Conservation (phyloP, 2,797 vertebrate species). For the Onychomys leucogaster region DNA sequence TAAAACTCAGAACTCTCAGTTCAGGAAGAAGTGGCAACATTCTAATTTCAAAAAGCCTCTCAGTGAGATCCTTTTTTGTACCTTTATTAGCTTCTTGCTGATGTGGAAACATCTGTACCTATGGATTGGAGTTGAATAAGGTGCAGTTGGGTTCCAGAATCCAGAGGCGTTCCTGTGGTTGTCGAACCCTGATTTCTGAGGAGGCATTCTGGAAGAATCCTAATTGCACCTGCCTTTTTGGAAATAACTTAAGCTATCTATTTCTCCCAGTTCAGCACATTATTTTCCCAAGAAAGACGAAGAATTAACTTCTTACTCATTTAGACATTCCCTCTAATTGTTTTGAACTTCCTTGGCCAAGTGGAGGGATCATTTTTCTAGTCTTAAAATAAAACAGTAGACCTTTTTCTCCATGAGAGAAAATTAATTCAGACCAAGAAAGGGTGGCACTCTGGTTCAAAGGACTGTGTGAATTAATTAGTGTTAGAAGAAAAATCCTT, state of each 20-base stretch:
- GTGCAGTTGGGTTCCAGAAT: not conserved
- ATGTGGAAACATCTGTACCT: not conserved
- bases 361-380: slow-evolving; percentile 63
- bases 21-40: not conserved
- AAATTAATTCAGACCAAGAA: slow-evolving; percentile 79
- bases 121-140: not conserved
- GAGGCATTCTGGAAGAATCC: not conserved
- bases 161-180: not conserved
- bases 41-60: slow-evolving; percentile 23
- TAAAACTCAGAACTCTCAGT: not conserved
- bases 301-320: slow-evolving; percentile 76
- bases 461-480: slow-evolving; percentile 74
- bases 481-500: slow-evolving; percentile 64
- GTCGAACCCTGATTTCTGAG: not conserved
- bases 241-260: slow-evolving; percentile 44
- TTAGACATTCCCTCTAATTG: slow-evolving; percentile 70
- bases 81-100: not conserved
- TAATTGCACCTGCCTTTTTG: not conserved
- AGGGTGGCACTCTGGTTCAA: slow-evolving; percentile 66
- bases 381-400: slow-evolving; percentile 72
- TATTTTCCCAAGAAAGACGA: slow-evolving; percentile 66
- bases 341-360: slow-evolving; percentile 76
- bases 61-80: not conserved
- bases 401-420: not conserved
- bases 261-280: slow-evolving; percentile 35